phyloP scores from a whole-genome alignment of 1,140 invertebrate species.

The Contarinia nasturtii region DNA sequence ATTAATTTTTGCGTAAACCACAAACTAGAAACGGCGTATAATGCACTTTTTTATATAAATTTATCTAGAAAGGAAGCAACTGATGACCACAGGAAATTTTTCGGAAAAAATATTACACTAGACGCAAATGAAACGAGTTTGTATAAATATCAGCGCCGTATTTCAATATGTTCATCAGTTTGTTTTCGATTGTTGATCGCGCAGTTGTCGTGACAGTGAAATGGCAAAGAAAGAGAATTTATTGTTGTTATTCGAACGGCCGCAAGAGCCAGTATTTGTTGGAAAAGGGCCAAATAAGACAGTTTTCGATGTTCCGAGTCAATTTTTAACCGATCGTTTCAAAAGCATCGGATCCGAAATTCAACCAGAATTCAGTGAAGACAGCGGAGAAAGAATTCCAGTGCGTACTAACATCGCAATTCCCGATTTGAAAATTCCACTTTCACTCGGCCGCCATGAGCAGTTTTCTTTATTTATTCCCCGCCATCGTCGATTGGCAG shows the following conservation, averaged over 20 bases:
- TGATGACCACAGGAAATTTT: too few relatives aligned
- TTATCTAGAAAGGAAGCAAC: too few relatives aligned
- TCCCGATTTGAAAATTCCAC: slow-evolving; percentile 42
- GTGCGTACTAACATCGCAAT: slow-evolving; percentile 39
- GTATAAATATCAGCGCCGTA: too few relatives aligned
- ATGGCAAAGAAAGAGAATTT: slow-evolving; percentile 26
- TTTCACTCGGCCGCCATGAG: slow-evolving; percentile 41
- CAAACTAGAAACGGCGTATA: too few relatives aligned
- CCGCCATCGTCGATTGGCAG: slow-evolving; percentile 44
- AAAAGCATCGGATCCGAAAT: slow-evolving; percentile 27
- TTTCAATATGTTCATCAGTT: too few relatives aligned
- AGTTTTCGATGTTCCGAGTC: slow-evolving; percentile 39
- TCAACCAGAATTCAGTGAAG: slow-evolving; percentile 32
- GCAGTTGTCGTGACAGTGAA: background rate
- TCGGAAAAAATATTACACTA: too few relatives aligned
- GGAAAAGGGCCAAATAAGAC: slow-evolving; percentile 37
- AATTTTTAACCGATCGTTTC: slow-evolving; percentile 41
- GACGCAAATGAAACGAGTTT: too few relatives aligned
- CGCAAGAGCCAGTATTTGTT: slow-evolving; percentile 52
- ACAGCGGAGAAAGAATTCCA: slow-evolving; percentile 29
- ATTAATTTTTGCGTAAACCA: too few relatives aligned
- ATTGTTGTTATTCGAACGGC: slow-evolving; percentile 49
- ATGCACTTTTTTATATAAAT: too few relatives aligned
- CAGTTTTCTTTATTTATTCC: slow-evolving; percentile 60
- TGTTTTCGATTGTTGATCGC: too few relatives aligned